Evolutionary conservation across 2,888 invertebrate species (phyloP).

Genomic region (Lepeophtheirus nordmannii): DNA sequence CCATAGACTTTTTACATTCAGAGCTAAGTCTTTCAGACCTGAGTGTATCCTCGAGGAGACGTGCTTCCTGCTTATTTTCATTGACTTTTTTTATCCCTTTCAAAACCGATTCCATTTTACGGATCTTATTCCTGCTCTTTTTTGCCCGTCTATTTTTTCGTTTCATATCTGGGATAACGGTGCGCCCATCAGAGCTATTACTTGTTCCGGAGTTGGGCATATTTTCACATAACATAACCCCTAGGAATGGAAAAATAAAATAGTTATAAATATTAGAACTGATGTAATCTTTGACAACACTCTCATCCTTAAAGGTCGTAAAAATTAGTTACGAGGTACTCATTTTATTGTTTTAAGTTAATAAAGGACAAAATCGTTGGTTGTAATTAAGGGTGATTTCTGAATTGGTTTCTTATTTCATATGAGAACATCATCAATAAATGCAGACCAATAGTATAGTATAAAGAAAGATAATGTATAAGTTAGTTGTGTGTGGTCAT

Average conservation of each 20-base stretch:
- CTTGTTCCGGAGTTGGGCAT: background rate
- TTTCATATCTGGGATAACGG: background rate
- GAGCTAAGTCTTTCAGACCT: background rate
- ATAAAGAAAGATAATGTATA: no score
- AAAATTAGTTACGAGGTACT: no score
- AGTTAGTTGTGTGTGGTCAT: no score
- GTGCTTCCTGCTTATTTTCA: background rate
- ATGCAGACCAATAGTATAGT: no score
- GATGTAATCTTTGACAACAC: no score
- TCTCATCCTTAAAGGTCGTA: no score
- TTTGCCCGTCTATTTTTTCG: background rate
- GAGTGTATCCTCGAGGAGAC: background rate
- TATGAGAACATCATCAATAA: no score
- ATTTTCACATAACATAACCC: background rate
- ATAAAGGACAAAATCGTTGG: no score
- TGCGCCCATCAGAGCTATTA: background rate
- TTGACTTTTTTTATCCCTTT: background rate
- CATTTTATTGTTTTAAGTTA: no score
- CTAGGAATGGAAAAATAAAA: background rate
- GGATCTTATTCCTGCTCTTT: background rate
- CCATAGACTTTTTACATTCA: background rate
- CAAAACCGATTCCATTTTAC: background rate
- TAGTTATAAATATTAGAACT: background rate
- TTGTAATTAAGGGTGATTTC: no score
- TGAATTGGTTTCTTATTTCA: no score